Percentiles rank a stretch among this genome's conserved stretches.
Conservation (phyloP, 2,113 vertebrate genomes). For the Phrynocephalus versicolor region DNA sequence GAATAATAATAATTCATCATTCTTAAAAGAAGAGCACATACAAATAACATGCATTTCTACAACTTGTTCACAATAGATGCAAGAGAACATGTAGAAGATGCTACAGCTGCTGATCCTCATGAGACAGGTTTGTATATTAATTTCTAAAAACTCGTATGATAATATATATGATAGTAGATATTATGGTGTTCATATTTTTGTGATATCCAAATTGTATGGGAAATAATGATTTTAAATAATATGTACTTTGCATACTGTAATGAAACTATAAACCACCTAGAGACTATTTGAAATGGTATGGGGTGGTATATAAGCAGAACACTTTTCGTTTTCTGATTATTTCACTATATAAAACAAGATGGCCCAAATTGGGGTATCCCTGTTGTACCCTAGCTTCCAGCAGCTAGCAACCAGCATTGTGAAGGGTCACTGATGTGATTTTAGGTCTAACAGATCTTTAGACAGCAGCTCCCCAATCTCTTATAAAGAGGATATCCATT, state of each 20-base stretch:
- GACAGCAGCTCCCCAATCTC: too few relatives aligned
- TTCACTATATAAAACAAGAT: background rate
- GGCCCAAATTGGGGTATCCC: background rate
- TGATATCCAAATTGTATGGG: background rate
- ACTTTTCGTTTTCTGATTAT: background rate
- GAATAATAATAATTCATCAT: background rate
- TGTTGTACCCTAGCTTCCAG: background rate
- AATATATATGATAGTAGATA: background rate
- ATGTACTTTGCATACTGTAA: too few relatives aligned
- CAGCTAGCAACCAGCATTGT: too few relatives aligned
- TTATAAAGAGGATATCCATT: too few relatives aligned
- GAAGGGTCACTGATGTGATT: too few relatives aligned
- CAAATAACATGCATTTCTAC: background rate
- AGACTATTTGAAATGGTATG: too few relatives aligned
- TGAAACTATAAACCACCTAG: too few relatives aligned
- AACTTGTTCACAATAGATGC: slow-evolving; percentile 39
- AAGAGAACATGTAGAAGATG: slow-evolving; percentile 42
- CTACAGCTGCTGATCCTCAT: slow-evolving; percentile 29
- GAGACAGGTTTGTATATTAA: slow-evolving; percentile 56
- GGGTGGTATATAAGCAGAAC: too few relatives aligned
- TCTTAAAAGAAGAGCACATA: background rate
- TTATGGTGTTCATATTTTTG: background rate
- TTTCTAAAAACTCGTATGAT: background rate
- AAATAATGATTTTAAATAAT: too few relatives aligned
- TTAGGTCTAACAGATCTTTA: too few relatives aligned